Evolutionary conservation across 1,140 invertebrate genomes (phyloP).

Genomic region (Drosophila leontia): DNA sequence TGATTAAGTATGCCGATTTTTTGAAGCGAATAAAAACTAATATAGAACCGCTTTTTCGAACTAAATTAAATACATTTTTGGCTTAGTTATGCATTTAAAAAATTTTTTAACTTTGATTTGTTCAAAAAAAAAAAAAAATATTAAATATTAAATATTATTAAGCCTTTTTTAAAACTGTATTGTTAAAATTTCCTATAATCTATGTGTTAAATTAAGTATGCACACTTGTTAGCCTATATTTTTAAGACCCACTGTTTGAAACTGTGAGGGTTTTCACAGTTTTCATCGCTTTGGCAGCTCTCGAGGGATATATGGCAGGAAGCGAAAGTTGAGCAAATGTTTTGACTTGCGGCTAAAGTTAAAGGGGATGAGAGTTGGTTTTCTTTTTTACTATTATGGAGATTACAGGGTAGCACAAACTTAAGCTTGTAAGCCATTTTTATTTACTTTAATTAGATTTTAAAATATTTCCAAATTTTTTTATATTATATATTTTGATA

Average conservation of each 20-base stretch:
- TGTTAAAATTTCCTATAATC: too few species aligned
- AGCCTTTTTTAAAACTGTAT: too few species aligned
- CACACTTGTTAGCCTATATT: not conserved
- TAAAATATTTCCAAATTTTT: not conserved
- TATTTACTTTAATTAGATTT: not conserved
- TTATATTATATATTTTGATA: not conserved
- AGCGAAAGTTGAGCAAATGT: conserved; percentile 30
- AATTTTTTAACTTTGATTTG: too few species aligned
- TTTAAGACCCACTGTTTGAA: conserved; percentile 4
- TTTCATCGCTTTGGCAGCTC: conserved; percentile 31
- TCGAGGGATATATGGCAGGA: conserved; percentile 14
- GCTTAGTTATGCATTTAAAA: too few species aligned
- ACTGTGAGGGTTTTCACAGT: not conserved
- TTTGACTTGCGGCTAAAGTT: conserved; percentile 19
- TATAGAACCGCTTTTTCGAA: too few species aligned
- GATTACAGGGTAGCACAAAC: not conserved
- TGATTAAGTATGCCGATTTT: too few species aligned
- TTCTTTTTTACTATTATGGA: not conserved
- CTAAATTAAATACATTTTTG: too few species aligned
- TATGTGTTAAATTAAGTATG: too few species aligned
- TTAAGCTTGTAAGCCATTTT: not conserved
- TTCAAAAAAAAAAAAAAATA: too few species aligned
- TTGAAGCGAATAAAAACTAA: too few species aligned
- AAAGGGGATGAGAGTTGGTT: not conserved
- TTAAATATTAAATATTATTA: too few species aligned